Evolutionary conservation across 2,888 invertebrate species (phyloP), one percentile per base, ranked within the genome.

Genomic region (Luperina nickerlii): DNA sequence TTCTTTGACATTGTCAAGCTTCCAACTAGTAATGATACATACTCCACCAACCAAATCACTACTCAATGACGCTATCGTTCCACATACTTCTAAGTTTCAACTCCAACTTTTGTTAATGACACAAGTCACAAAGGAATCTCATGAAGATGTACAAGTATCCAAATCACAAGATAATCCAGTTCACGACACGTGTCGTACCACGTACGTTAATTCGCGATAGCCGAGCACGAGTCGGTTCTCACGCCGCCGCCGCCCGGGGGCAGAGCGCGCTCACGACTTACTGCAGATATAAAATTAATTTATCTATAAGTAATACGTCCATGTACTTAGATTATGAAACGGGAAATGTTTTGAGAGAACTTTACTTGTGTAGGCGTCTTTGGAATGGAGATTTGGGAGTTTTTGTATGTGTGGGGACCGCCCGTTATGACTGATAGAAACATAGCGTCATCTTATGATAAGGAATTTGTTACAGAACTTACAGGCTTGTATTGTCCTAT

Each of bases 201-300:
- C 88, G 89, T 87, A 90, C 89, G 79, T 87, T 88, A 90, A 89
- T 90, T 90, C 87, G 88, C 87, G 88, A 88, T 77, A 86, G 87
- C 78, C 81, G 87, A 82, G 91, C 91, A 90, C 89, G 90, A 87
- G 90, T 87, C 84, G 89, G 94, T 96, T 97, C 96, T 96, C 97
- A 97, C 96, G 96, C 92, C 93, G 94, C 91, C 90, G 90, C 91
- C 93, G 96, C 96, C 96, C 96, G 95, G 96, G 92, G 96, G 96
- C 96, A 92, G 87, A 91, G 90, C 92, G 92, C 91, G 94, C 93
- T 93, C 96, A 96, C 96, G 96, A 96, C 96, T 94, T 92, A 84
- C 89, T 90, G 90, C 93, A 95, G 94, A 96, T 96, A 96, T 95
- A 94, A 95, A 96, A 96, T 96, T 96, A 96, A 96, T 96, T 96